Percentiles rank a stretch among this genome's conserved stretches.
Conservation (phyloP, 1,140 invertebrate genomes). For the Phenacoccus solenopsis region DNA sequence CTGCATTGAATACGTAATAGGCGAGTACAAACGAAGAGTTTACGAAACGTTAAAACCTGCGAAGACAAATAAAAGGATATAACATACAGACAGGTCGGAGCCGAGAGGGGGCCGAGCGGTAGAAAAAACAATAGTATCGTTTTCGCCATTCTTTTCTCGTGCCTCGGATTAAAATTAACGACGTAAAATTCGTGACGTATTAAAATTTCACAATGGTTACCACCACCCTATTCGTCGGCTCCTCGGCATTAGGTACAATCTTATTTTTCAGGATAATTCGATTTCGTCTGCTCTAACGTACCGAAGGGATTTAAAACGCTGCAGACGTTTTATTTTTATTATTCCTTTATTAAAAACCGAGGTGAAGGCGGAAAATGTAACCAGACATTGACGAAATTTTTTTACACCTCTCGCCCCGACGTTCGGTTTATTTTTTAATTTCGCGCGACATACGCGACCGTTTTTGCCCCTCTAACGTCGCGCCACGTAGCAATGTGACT, state of each 20-base stretch:
- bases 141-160: not conserved
- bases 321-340: not conserved
- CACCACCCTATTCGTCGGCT: not conserved
- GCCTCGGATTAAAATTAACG: not conserved
- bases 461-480: not conserved
- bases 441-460: not conserved
- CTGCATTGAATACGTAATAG: not conserved
- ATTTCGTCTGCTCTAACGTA: not conserved
- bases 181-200: slow-evolving; percentile 1
- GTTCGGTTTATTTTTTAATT: not conserved
- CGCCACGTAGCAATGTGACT: not conserved
- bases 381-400: not conserved
- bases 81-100: too few relatives aligned
- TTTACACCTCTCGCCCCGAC: not conserved
- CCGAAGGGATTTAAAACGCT: not conserved
- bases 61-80: too few relatives aligned
- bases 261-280: slow-evolving; percentile 2
- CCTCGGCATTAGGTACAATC: not conserved
- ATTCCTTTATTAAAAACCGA: not conserved
- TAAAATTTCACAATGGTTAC: not conserved
- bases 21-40: too few relatives aligned
- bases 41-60: too few relatives aligned
- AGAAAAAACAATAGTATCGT: not conserved
- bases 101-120: not conserved
- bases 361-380: not conserved